These are phyloP conservation scores for Malurus melanocephalus DNA, from an alignment of 2,113 vertebrate genomes.

Conservation along the genomic window DNA sequence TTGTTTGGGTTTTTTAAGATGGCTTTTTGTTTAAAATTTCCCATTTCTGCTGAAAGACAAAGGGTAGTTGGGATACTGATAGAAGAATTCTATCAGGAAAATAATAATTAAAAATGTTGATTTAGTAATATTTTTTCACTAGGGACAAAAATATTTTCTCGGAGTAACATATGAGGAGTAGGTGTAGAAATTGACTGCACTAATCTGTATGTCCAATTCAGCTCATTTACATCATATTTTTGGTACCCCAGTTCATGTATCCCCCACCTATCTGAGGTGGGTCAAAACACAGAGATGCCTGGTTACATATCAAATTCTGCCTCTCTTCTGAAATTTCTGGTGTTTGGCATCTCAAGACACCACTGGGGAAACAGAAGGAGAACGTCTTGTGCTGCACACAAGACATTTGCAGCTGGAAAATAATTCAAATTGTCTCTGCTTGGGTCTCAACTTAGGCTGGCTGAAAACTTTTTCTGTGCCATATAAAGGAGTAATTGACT, in stretches of 20 bases:
- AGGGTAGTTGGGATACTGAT: neutral
- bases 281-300: neutral
- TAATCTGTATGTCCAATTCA: neutral
- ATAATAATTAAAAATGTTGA: neutral
- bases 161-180: neutral
- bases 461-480: neutral
- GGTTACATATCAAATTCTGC: neutral
- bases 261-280: neutral
- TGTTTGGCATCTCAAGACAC: neutral
- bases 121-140: neutral
- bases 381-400: neutral
- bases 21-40: neutral
- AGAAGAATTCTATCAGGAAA: neutral
- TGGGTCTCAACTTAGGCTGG: rapidly evolving
- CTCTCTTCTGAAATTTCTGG: neutral
- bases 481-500: neutral
- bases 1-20: neutral
- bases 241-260: neutral
- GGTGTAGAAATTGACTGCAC: neutral
- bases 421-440: neutral
- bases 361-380: neutral
- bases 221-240: neutral
- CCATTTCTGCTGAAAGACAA: neutral
- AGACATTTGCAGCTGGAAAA: neutral
- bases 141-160: neutral